These are phyloP conservation scores for Thera obeliscata DNA, from an alignment of 2,888 invertebrate genomes.

Conservation along the genomic window DNA sequence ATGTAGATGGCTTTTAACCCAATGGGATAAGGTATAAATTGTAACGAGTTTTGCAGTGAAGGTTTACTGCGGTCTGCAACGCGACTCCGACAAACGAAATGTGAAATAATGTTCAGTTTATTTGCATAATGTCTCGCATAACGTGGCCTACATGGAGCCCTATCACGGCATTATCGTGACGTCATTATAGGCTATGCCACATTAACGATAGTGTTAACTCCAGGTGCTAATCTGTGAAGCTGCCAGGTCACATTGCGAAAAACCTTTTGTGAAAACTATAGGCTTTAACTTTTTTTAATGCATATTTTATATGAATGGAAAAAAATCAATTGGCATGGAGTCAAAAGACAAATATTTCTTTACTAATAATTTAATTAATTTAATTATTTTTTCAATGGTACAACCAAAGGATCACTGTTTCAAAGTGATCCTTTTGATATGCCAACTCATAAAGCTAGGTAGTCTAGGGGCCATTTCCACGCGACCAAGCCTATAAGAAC, in stretches of 20 bases:
- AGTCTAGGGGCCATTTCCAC: no score
- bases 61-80: constrained; percentile 49
- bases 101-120: constrained; percentile 60
- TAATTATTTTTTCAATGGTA: no score
- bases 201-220: constrained; percentile 26
- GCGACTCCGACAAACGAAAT: constrained; percentile 60
- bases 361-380: no score
- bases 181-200: constrained; percentile 43
- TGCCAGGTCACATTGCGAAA: constrained; percentile 1
- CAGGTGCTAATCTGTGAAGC: constrained; percentile 19
- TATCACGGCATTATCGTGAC: constrained; percentile 55
- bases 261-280: neutral
- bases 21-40: constrained; percentile 32
- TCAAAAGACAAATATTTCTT: no score
- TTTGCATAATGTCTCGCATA: constrained; percentile 62
- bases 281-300: neutral
- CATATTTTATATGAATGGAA: no score
- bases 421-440: no score
- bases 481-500: no score
- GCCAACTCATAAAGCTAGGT: no score
- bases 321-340: no score
- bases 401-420: no score
- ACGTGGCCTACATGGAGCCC: constrained; percentile 53
- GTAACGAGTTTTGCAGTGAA: constrained; percentile 23
- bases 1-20: constrained; percentile 28